phyloP scores from a whole-genome alignment of 2,113 vertebrate species.

The Prunella himalayana region DNA sequence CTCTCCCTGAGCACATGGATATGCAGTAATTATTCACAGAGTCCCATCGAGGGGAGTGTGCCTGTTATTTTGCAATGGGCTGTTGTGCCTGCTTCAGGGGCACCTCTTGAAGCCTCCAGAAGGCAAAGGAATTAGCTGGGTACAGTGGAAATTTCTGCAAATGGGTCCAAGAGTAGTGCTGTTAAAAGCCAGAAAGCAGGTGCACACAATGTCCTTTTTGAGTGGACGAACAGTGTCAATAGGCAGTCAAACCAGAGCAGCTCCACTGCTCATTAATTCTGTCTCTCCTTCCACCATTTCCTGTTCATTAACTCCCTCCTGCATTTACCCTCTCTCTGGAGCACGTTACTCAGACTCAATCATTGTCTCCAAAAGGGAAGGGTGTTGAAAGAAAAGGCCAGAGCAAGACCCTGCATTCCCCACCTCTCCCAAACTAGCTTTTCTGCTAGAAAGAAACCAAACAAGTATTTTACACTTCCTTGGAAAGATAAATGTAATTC shows the following conservation, averaged over 20 bases:
- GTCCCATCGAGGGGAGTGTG: not conserved
- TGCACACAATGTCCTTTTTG: slow-evolving; percentile 43
- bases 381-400: slow-evolving; percentile 9
- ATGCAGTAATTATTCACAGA: not conserved
- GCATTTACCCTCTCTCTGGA: not conserved
- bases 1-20: not conserved
- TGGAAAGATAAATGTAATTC: slow-evolving; percentile 16
- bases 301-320: slow-evolving; percentile 1
- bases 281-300: not conserved
- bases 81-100: not conserved
- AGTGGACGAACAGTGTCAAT: not conserved
- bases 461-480: not conserved
- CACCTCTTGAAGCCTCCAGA: not conserved
- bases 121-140: not conserved
- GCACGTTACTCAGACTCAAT: not conserved
- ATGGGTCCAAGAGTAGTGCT: not conserved
- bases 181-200: slow-evolving; percentile 42
- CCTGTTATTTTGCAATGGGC: not conserved
- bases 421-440: not conserved
- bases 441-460: slow-evolving; percentile 6
- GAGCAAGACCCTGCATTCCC: not conserved
- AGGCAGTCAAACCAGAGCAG: not conserved
- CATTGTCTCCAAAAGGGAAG: not conserved
- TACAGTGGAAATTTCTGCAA: slow-evolving; percentile 1
- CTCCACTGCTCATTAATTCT: slow-evolving; percentile 10